Conservation (phyloP, 2,888 invertebrate species). For the Lasioglossum lativentre region DNA sequence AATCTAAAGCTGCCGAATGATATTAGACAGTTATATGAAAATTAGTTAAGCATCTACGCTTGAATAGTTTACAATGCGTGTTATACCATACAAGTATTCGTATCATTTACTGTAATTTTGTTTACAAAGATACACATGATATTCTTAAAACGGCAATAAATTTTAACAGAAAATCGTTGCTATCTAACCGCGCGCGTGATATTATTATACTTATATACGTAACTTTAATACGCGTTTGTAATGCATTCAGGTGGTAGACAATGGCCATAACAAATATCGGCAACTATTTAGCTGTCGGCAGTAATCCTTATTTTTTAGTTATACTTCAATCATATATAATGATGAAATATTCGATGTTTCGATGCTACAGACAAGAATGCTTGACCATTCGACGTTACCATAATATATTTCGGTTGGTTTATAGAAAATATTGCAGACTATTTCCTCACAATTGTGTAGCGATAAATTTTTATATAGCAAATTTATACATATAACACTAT, state of each 20-base stretch:
- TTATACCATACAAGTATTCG: not conserved
- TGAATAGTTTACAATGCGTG: slow-evolving; percentile 9
- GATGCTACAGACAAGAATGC: not conserved
- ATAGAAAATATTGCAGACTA: slow-evolving; percentile 19
- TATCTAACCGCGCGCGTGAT: not conserved
- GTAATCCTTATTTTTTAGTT: slow-evolving; percentile 17
- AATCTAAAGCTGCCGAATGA: not conserved
- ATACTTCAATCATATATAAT: slow-evolving; percentile 25
- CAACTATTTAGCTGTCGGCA: slow-evolving; percentile 10
- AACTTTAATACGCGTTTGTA: slow-evolving; percentile 3
- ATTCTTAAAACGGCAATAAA: not conserved
- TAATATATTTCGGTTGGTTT: not conserved
- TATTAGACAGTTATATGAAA: not conserved
- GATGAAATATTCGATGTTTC: slow-evolving; percentile 21
- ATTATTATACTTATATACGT: not conserved
- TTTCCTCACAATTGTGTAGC: not conserved
- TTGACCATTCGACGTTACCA: slow-evolving; percentile 31
- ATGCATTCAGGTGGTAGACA: not conserved
- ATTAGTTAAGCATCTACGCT: slow-evolving; percentile 1
- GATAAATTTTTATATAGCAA: not conserved
- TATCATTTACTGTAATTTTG: not conserved
- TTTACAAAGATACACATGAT: not conserved
- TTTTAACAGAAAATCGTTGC: not conserved
- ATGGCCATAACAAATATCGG: slow-evolving; percentile 25
- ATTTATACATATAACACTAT: not conserved